Conservation (phyloP, 2,797 vertebrate genomes). For the Lepilemur ruficaudatus region DNA sequence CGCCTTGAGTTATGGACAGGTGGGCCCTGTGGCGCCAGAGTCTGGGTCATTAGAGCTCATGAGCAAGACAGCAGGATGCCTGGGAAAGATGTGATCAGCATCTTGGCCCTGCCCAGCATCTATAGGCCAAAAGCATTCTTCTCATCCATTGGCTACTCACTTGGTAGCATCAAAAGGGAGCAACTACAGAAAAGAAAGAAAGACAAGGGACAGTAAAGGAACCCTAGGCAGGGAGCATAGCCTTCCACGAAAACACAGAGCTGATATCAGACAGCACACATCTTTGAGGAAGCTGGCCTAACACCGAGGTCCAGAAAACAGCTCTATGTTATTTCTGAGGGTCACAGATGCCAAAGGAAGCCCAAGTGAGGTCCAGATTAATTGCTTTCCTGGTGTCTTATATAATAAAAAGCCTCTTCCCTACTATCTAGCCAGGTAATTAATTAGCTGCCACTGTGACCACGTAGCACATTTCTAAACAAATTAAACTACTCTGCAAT, state of each 20-base stretch:
- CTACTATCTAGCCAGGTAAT: background rate
- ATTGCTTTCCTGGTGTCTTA: background rate
- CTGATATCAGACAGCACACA: background rate
- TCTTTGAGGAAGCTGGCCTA: background rate
- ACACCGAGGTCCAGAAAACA: background rate
- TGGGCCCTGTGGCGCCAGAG: background rate
- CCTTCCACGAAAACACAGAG: background rate
- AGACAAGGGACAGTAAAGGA: background rate
- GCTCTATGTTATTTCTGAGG: background rate
- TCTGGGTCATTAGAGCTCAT: background rate
- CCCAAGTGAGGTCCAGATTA: background rate
- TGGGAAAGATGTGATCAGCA: background rate
- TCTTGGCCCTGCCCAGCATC: background rate
- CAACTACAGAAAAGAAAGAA: background rate
- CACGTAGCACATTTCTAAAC: background rate
- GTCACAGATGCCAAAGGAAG: background rate
- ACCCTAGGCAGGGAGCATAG: background rate
- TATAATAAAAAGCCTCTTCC: background rate
- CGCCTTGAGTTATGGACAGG: conserved; percentile 11
- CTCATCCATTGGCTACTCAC: background rate
- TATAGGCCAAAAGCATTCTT: background rate
- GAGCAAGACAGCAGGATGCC: background rate
- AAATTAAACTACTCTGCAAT: background rate
- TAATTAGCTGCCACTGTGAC: conserved; percentile 14
- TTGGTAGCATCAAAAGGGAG: background rate